Percentiles rank a stretch among this genome's conserved stretches.
These are phyloP conservation scores for Mythimna loreyi DNA, from an alignment of 2,888 invertebrate species.

Conservation along the genomic window DNA sequence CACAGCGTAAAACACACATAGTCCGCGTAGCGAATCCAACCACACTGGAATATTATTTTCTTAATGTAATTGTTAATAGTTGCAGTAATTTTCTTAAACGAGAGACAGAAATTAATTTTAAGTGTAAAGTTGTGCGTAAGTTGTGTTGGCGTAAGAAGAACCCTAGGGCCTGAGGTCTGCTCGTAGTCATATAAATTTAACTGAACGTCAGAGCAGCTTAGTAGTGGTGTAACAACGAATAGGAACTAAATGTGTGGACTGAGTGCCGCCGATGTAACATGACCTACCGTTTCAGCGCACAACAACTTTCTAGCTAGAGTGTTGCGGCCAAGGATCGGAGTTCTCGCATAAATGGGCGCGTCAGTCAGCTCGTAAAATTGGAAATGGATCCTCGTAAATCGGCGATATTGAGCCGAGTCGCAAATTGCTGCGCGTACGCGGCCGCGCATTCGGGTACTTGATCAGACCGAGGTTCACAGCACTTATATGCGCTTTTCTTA, in stretches of 20 bases:
- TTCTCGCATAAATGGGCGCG: conserved; percentile 76
- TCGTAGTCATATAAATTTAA: conserved; percentile 76
- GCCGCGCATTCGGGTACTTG: conserved; percentile 80
- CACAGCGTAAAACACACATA: conserved; percentile 68
- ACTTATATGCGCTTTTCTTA: conserved; percentile 65
- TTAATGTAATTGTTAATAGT: conserved; percentile 68
- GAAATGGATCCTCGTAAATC: conserved; percentile 86
- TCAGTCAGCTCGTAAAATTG: conserved; percentile 84
- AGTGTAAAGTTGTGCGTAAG: conserved; percentile 70
- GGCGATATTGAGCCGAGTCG: conserved; percentile 80
- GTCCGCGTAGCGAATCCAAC: conserved; percentile 59
- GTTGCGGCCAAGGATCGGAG: conserved; percentile 69
- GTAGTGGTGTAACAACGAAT: conserved; percentile 76
- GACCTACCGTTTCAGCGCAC: conserved; percentile 66
- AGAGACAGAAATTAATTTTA: conserved; percentile 73
- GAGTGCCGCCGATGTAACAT: conserved; percentile 70
- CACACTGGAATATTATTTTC: conserved; percentile 63
- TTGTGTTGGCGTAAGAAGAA: conserved; percentile 73
- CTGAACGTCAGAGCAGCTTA: conserved; percentile 76
- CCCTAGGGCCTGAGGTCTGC: conserved; percentile 70
- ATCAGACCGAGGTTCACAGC: conserved; percentile 71
- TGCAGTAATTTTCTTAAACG: conserved; percentile 64
- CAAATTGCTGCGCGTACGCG: conserved; percentile 84
- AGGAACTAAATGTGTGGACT: conserved; percentile 74
- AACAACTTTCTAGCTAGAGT: conserved; percentile 64